Evolutionary conservation across 2,888 invertebrate species (phyloP).

Genomic region (Eristalinus sepulchralis): DNA sequence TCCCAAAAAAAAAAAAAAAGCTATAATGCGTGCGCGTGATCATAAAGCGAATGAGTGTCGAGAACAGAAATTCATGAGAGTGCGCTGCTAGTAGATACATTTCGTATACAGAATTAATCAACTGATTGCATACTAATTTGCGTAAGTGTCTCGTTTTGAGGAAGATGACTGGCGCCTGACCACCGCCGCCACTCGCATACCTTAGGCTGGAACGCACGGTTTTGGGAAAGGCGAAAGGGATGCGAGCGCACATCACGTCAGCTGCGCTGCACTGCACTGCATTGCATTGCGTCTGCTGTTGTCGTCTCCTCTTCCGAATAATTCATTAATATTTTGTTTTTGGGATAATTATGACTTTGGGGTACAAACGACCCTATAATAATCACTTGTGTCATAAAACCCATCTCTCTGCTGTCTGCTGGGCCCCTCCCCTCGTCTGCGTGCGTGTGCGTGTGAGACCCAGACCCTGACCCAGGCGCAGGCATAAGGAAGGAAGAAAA

Average conservation of each 20-base stretch:
- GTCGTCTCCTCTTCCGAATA: constrained; percentile 55
- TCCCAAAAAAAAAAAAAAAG: constrained; percentile 10
- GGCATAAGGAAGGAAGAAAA: constrained; percentile 45
- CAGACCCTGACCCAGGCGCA: not conserved
- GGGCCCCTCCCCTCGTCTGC: not conserved
- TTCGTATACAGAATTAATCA: constrained; percentile 58
- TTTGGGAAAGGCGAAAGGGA: constrained; percentile 17
- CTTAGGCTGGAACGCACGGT: not conserved
- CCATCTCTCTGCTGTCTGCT: constrained; percentile 1
- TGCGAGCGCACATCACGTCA: constrained; percentile 54
- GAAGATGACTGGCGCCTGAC: constrained; percentile 62
- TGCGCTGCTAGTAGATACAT: constrained; percentile 25
- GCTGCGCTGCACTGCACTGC: constrained; percentile 35
- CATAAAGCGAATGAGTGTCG: constrained; percentile 60
- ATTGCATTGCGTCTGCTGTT: constrained; percentile 8
- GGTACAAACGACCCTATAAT: constrained; percentile 69
- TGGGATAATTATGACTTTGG: constrained; percentile 69
- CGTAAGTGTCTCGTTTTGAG: constrained; percentile 59
- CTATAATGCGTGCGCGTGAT: constrained; percentile 61
- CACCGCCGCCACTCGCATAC: not conserved
- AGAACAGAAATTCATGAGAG: not conserved
- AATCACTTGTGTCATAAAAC: constrained; percentile 68
- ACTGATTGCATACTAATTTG: constrained; percentile 71
- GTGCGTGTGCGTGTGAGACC: not conserved
- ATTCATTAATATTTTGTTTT: constrained; percentile 71